Base-by-base conservation (phyloP, 2,113 vertebrate genomes). In the Tympanuchus pallidicinctus region DNA sequence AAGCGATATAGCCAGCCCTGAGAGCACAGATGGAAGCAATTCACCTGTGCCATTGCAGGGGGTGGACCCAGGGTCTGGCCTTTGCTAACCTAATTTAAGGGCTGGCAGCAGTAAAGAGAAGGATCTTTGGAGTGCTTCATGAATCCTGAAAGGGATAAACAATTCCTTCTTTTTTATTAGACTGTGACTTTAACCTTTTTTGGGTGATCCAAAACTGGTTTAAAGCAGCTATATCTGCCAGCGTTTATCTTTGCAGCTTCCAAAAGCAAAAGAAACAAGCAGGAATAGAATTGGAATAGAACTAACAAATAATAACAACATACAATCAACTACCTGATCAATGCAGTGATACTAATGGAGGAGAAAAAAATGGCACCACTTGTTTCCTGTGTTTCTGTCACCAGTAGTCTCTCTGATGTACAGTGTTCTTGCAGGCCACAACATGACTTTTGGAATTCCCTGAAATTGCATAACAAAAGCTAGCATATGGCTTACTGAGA, bases 401-500 rank as follows among this genome's bases (percentile, higher is more conserved):
- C 21, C 27, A 43, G 36, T 21, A 10, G 7, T 67, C 10, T 74
- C 64, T 77, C n/a, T 3, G 4, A 38, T 42, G 24, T 2, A 16
- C 10, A 30, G 45, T 73, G 36, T 81, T 79, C 21, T 64, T 90
- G 54, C 60, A 90, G 67, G 13, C 1, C 10, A 24, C 67, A 80
- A 10, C 50, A 24, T 84, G 25, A 57, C 70, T 36, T 75, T 42
- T 67, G 52, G 73, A 67, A 86, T 74, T 90, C 36, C 70, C n/a
- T 70, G 50, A 70, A 85, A 77, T 16, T 86, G 6, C 76, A 36
- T 18, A 70, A 73, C 50, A 77, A 90, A 88, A 73, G n/a, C 48
- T 90, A 60, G 76, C 89, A 92, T 92, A 94, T 90, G 89, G 89
- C 69, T 79, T 32, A 77, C 3, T 54, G 73, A 88, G 36, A 74